Evolutionary conservation across 2,113 vertebrate species (phyloP), one percentile per base, ranked within the genome.

Genomic region (Ploceus nigricollis): DNA sequence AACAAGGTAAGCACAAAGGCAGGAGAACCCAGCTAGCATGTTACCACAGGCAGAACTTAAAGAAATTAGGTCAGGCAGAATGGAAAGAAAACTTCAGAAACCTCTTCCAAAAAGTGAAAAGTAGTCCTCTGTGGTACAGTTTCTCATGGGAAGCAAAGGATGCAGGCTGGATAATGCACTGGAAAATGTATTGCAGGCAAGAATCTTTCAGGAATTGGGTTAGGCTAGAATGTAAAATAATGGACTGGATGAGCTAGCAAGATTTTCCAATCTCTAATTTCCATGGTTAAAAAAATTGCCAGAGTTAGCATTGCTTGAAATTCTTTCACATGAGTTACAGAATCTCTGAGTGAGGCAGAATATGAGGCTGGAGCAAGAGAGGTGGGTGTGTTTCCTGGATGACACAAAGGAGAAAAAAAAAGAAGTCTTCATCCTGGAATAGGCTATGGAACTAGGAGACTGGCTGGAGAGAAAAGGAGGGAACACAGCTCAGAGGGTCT

Each of bases 361-460:
- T 28, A 90, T 40, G 14, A 44, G 48, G 17, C 30, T 92, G 64
- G 47, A 76, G 47, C 45, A n/a, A 92, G 47, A 83, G 57, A 68
- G 23, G 66, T 84, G 87, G 89, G 95, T 89, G 77, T 89, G 79
- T 94, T 93, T 90, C 82, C 86, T 89, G 93, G 64, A 79, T 87
- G 84, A 94, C 58, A 71, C 25, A 68, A 66, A 56, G 54, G 40
- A 40, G 22, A 15, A 48, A 31, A 69, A 64, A 40, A 30, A 60
- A 51, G 14, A 35, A 93, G 71, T 10, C 75, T 93, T 78, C 60
- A 92, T 78, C 70, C 83, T 94, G 39, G 53, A 85, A 91, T 75
- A 96, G 73, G 86, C 96, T 96, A 95, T 90, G 68, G 45, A 96
- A 96, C 85, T 94, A 72, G 90, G 96, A 88, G 71, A 60, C 94